Evolutionary conservation across 2,797 vertebrate species (phyloP), one percentile per base, ranked within the genome.

Genomic region (Hylomyscus alleni): DNA sequence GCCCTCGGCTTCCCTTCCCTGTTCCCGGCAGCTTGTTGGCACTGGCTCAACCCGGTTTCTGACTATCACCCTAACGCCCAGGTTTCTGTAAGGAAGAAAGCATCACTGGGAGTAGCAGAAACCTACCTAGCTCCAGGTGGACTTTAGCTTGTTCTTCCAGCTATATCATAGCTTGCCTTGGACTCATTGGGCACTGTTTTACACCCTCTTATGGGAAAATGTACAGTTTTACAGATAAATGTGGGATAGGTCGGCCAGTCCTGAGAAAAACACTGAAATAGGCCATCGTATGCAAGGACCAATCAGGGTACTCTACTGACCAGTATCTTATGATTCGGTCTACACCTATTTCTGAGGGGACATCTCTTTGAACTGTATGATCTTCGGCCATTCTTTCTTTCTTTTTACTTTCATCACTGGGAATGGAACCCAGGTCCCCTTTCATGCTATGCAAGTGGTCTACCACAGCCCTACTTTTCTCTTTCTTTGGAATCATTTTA

Each of bases 71-170:
- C 34, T 50, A 75, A 93, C 54, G 67, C 76, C 40, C 1, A 20
- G 47, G 37, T 78, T 92, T 94, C 86, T 92, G 34, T 75, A 65
- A 85, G 89, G 72, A 97, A 73, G 91, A 65, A 50, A 76, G 72
- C 26, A 77, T 22, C 22, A 4, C 0, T 29, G n/a, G 60, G 83
- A 94, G 56, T 4, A 77, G 44, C 65, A 73, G 87, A 81, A 67
- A 69, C 88, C 83, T 75, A 60, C 78, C 58, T 90, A 73, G 93
- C 62, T 90, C n/a, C 78, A 76, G 24, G 47, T 92, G 78, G 75
- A 81, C 94, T 77, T 93, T 90, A 62, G 44, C 37, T 96, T 72
- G n/a, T 81, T 94, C 90, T 54, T 95, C 75, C 78, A 86, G 29
- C 83, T 72, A 15, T 12, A 1, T 95, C 31, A n/a, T 54, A 65